Evolutionary conservation across 2,888 invertebrate species (phyloP), one percentile per base, ranked within the genome.

Genomic region (Alloplasta piceator): DNA sequence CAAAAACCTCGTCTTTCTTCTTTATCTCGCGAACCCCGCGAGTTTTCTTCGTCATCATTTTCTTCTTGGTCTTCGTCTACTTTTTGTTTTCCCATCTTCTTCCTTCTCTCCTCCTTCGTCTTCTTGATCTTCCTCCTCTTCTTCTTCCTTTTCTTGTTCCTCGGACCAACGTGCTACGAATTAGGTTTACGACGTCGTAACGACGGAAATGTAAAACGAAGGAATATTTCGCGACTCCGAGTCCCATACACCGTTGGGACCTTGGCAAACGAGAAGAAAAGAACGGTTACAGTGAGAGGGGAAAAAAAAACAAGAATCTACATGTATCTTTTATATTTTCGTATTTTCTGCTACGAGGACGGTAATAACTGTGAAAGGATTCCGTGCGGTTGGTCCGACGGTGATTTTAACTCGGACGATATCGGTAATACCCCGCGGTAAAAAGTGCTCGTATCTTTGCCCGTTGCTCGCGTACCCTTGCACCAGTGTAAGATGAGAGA

Each of bases 161-260:
- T 26, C 50, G 2, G 46, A n/a, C 52, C 14, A 12, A 74, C 66
- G 66, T 63, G 67, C 46, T 71, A 52, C 74, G 71, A 82, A 79
- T 83, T 79, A 58, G 74, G 75, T 82, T 83, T 81, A 78, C 64
- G 78, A 61, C 72, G 58, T 77, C 78, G 63, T 68, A 60, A 66
- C 64, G 58, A 78, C 52, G 50, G 58, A 50, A 78, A 78, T 72
- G 46, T 61, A 63, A 61, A 43, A 70, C 14, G 74, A 43, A 36
- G 50, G 64, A 75, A 75, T 71, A 66, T 80, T 66, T 66, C 39
- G 52, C 14, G 16, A 46, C 46, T 48, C 39, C 2, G 41, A 61
- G 36, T n/a, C 39, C 41, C 58, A 39, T 50, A 26, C n/a, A 46
- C 46, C 38, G 55, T 1, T 26, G 38, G 14, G 46, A 70, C 14